Percentiles rank a stretch among this genome's conserved stretches.
phyloP scores from a whole-genome alignment of 2,113 vertebrate genomes.

The Microtus oregoni region DNA sequence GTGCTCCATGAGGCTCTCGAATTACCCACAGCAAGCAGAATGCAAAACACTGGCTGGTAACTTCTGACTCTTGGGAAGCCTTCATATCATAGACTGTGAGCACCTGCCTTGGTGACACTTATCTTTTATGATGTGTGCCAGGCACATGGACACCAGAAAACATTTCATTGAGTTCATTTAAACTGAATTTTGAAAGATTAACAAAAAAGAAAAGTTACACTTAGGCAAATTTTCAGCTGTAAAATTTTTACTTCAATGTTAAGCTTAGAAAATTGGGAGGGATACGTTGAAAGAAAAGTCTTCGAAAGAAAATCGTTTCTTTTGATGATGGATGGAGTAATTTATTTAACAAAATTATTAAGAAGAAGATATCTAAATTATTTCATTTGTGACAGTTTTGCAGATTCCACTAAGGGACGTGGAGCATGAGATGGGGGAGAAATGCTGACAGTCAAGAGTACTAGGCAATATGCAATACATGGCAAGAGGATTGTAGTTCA shows the following conservation, averaged over 20 bases:
- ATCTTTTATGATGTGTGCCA: neutral
- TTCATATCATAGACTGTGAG: neutral
- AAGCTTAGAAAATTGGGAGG: neutral
- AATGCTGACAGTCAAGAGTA: neutral
- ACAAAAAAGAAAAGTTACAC: neutral
- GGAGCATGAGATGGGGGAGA: neutral
- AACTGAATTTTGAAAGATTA: conserved; percentile 14
- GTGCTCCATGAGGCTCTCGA: neutral
- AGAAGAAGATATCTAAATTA: neutral
- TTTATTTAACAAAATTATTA: neutral
- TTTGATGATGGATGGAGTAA: neutral
- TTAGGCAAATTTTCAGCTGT: conserved; percentile 9
- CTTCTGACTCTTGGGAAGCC: neutral
- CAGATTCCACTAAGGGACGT: neutral
- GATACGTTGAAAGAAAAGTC: neutral
- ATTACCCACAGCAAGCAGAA: neutral
- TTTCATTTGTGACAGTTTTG: neutral
- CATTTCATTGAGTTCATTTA: neutral
- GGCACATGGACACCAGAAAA: neutral
- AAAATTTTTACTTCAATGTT: conserved; percentile 27
- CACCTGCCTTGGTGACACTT: neutral
- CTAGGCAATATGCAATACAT: neutral
- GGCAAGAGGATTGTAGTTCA: neutral
- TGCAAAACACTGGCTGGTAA: neutral
- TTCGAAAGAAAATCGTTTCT: neutral